phyloP scores from a whole-genome alignment of 2,888 invertebrate species.

The Calliopum simillimum region DNA sequence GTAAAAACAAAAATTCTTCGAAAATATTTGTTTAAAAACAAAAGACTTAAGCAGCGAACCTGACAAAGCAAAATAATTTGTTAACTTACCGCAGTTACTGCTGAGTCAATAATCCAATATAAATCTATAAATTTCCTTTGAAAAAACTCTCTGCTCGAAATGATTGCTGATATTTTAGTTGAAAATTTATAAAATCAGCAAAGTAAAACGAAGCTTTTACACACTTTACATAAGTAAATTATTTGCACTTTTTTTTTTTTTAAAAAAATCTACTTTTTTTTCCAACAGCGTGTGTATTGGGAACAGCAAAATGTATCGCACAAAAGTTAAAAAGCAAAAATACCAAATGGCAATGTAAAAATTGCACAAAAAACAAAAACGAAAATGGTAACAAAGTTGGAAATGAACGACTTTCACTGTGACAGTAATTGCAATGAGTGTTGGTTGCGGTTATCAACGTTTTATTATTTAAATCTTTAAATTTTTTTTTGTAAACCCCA shows the following conservation, averaged over 20 bases:
- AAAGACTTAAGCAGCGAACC: conserved; percentile 12
- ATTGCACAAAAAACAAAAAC: not conserved
- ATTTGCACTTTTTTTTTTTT: not conserved
- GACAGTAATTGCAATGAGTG: too few species aligned
- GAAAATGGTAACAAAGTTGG: conserved; percentile 8
- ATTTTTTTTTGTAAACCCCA: too few species aligned
- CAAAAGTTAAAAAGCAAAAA: not conserved
- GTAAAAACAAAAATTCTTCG: too few species aligned
- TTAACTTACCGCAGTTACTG: not conserved
- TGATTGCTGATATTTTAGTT: too few species aligned
- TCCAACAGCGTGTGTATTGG: not conserved
- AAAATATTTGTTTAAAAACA: not conserved
- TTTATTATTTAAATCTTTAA: too few species aligned
- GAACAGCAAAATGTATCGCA: not conserved
- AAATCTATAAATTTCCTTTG: not conserved
- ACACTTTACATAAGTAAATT: too few species aligned
- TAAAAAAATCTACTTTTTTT: not conserved
- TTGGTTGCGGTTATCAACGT: too few species aligned
- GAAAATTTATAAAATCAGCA: too few species aligned
- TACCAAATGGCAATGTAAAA: not conserved
- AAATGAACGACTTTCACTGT: conserved; percentile 24
- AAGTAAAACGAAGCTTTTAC: too few species aligned
- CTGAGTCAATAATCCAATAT: not conserved
- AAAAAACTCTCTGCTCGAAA: too few species aligned
- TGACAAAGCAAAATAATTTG: not conserved